Base-by-base conservation (phyloP, 2,113 vertebrate species). In the Clinocottus analis region DNA sequence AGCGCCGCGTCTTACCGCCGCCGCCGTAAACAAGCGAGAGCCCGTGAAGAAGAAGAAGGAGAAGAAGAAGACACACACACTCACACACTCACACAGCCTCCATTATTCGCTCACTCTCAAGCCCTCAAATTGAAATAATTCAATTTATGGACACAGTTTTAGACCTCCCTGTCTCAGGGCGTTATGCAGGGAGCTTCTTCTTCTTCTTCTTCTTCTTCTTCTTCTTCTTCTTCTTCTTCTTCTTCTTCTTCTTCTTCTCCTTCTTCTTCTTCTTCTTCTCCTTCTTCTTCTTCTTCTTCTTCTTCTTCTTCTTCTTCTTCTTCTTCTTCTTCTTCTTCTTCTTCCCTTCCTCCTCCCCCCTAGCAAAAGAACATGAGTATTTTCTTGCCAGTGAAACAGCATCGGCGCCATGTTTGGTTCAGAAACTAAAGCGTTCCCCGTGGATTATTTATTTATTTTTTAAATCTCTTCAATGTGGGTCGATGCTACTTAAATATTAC, bases 11-110 rank as follows among this genome's bases (percentile, higher is more conserved):
- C n/a, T n/a, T n/a, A n/a, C n/a, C n/a, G n/a, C n/a, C n/a, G n/a
- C n/a, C 12, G 11, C 59, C 95, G 94, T 94, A 96, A 95, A 96
- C 95, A 41, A 41, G 12, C 11, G 92, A 92, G 94, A 94, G 93
- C 95, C 95, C 77, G 75, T 33, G 75, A 41, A 89, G 83, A 84
- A 75, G 94, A 96, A 96, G 96, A 95, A 95, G 7, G 7, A 94
- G 94, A 94, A 95, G 94, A 51, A 92, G 96, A 74, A 80, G 84
- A n/a, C n/a, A n/a, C n/a, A n/a, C n/a, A 85, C 89, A 88, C 83
- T 87, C 86, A 83, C 89, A 85, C 85, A 74, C 77, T 70, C 80
- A 31, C 84, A 72, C 70, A 69, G 77, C 73, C 89, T 86, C 87
- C 74, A 87, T 91, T 91, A 91, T 92, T 95, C 83, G 78, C 86